phyloP scores from a whole-genome alignment of 2,113 vertebrate genomes.

The Mellivora capensis region DNA sequence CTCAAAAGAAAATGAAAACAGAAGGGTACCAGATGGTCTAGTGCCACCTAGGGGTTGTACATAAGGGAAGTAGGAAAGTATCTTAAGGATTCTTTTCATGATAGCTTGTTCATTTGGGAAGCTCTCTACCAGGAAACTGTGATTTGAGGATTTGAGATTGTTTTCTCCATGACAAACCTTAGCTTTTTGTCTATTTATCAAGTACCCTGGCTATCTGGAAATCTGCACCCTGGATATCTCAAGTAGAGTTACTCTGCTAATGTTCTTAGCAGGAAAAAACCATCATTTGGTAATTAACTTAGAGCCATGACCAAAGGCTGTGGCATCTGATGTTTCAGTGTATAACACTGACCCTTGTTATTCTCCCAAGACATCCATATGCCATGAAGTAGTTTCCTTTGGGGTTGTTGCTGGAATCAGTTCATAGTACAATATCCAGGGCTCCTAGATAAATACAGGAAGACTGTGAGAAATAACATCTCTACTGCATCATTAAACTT shows the following conservation, averaged over 20 bases:
- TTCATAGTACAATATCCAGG: not conserved
- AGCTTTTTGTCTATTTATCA: not conserved
- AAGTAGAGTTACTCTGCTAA: conserved; percentile 21
- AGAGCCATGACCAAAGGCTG: conserved; percentile 38
- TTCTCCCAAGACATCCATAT: not conserved
- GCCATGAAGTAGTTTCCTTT: not conserved
- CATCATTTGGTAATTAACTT: conserved; percentile 55
- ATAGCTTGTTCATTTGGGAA: not conserved
- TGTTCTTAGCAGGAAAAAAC: not conserved
- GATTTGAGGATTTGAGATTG: not conserved
- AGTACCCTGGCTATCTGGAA: not conserved
- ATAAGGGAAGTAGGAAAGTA: not conserved
- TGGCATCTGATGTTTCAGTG: conserved; percentile 45
- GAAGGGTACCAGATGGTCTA: not conserved
- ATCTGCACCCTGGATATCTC: conserved; percentile 18
- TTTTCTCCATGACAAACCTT: not conserved
- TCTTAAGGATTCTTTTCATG: not conserved
- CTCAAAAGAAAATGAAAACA: not conserved
- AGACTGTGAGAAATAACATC: not conserved
- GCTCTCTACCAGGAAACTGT: not conserved
- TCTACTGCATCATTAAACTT: not conserved
- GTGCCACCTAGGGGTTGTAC: not conserved
- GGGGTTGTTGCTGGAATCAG: not conserved
- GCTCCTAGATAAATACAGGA: not conserved
- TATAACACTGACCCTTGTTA: not conserved